A percentile compares a stretch with the other conserved stretches of the same genome.
phyloP scores from a whole-genome alignment of 2,113 vertebrate species.

The Myiozetetes cayanensis region DNA sequence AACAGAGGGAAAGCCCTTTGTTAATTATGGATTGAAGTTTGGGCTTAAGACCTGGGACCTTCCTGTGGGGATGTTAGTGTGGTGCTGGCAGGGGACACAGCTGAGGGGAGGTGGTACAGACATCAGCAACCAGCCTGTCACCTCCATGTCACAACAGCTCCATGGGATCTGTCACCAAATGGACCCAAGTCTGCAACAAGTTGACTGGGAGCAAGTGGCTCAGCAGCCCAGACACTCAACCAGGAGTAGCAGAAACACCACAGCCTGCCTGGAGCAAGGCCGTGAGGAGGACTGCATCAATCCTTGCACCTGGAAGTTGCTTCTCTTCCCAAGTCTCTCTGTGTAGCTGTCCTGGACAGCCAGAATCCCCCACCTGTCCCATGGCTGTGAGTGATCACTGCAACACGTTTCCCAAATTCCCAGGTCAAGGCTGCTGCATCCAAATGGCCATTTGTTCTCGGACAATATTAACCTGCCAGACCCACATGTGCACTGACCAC shows the following conservation, averaged over 20 bases:
- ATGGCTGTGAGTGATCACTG: neutral
- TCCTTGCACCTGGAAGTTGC: neutral
- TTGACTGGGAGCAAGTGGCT: neutral
- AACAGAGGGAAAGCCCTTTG: neutral
- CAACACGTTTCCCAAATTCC: fast-evolving
- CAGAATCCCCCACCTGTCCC: neutral
- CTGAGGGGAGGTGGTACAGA: neutral
- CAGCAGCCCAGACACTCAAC: neutral
- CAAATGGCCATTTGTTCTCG: neutral
- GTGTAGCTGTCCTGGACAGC: neutral
- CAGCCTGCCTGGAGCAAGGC: neutral
- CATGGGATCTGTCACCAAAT: fast-evolving
- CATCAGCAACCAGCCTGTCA: neutral
- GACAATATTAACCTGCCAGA: neutral
- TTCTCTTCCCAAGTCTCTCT: neutral
- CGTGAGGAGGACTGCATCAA: neutral
- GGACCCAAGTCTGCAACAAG: neutral
- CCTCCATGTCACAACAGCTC: fast-evolving
- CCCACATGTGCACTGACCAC: neutral
- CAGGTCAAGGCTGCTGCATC: neutral
- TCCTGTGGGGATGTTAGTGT: fast-evolving
- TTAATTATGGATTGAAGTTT: neutral
- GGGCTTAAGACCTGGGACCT: neutral
- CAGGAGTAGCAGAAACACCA: neutral
- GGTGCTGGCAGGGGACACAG: too few relatives aligned